These are phyloP conservation scores for Bombylius major DNA, from an alignment of 2,888 invertebrate species.

Conservation along the genomic window DNA sequence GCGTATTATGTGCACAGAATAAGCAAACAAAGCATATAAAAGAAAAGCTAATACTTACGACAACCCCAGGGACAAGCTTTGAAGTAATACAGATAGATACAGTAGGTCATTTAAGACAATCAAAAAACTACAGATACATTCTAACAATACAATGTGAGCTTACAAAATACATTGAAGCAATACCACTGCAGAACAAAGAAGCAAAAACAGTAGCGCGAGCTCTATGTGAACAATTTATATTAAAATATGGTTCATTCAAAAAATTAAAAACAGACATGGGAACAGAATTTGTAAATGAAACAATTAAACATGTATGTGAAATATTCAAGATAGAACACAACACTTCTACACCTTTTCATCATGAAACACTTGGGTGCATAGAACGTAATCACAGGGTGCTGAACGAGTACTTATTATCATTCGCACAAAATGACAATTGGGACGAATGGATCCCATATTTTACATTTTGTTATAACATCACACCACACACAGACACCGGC, in stretches of 20 bases:
- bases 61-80: background rate
- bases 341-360: constrained; percentile 13
- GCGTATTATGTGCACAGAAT: background rate
- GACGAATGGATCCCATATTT: constrained; percentile 10
- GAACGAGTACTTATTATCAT: constrained; percentile 15
- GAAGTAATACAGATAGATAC: background rate
- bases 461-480: constrained; percentile 10
- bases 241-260: constrained; percentile 13
- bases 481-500: constrained; percentile 1
- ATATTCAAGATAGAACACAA: constrained; percentile 6
- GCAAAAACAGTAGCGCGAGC: constrained; percentile 16
- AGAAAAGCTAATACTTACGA: background rate
- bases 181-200: constrained; percentile 17
- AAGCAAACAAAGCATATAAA: background rate
- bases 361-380: constrained; percentile 14
- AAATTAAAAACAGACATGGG: constrained; percentile 11
- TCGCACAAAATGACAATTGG: constrained; percentile 10
- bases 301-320: constrained; percentile 6
- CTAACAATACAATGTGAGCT: background rate
- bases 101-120: background rate
- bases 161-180: constrained; percentile 12
- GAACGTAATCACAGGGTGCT: constrained; percentile 16
- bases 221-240: constrained; percentile 16
- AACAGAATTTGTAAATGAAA: background rate
- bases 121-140: background rate